Evolutionary conservation across 2,888 invertebrate species (phyloP), one percentile per base, ranked within the genome.

Genomic region (Andrena hattorfiana): DNA sequence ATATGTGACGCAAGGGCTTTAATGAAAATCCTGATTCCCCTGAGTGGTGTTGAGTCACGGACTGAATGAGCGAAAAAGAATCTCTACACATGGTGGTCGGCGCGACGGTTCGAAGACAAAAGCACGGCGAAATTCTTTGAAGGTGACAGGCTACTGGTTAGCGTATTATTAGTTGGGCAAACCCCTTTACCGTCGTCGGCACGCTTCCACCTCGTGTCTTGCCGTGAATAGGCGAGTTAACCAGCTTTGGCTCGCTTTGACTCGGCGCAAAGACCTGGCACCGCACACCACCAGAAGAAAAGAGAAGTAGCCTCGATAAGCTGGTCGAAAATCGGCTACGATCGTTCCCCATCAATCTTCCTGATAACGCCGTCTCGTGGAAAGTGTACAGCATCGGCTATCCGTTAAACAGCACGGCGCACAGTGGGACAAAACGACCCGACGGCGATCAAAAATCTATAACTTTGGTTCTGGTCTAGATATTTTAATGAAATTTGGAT

Each of bases 321-420:
- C 62, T 67, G 28, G 30, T 30, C 5, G 69, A 64, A 77, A 56
- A 69, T 67, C 78, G 73, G 16, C 42, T 67, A 73, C 73, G 77
- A 81, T 84, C 70, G 73, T 54, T 76, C 2, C 77, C 62, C 87
- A 85, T 87, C 85, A 80, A 87, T 87, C 85, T 76, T 81, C 60
- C 42, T 30, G 74, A 74, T 62, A 51, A 63, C 76, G 67, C 13
- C 16, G 49, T 49, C 51, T 56, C 49, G 30, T 13, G 35, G n/a
- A 1, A 13, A 54, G 16, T 62, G 26, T 49, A 23, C 49, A 26
- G 26, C 48, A 6, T 63, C 54, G 51, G 28, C 48, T 66, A 74
- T 75, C 69, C 63, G 77, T 74, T 77, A 68, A 64, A 70, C 77
- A 67, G 13, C 23, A 32, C 60, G 26, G n/a, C n/a, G n/a, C n/a